A percentile compares a stretch with the other conserved stretches of the same genome.
Evolutionary conservation across 2,888 invertebrate genomes (phyloP).

Genomic region (Aphidius colemani): DNA sequence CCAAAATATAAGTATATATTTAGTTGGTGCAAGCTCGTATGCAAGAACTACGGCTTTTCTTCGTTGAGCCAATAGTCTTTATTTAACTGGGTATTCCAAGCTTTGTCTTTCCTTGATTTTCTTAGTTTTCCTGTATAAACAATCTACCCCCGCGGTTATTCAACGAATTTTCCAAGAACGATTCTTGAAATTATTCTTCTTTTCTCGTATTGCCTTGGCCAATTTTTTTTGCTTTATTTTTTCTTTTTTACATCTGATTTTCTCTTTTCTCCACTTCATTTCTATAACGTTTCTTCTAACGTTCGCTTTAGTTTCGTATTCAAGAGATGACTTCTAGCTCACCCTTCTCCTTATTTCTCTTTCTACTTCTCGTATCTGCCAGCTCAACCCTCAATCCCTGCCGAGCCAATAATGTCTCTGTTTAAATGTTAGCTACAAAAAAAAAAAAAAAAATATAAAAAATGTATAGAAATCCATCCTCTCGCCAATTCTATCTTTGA

Average conservation of each 20-base stretch:
- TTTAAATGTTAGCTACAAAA: conserved; percentile 25
- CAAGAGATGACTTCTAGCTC: conserved; percentile 20
- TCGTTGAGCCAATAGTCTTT: conserved; percentile 29
- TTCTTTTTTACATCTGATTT: conserved; percentile 4
- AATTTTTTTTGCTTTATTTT: conserved; percentile 10
- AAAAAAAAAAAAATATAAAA: not conserved
- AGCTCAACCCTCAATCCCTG: conserved; percentile 10
- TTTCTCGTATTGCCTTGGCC: conserved; percentile 4
- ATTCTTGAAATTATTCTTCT: conserved; percentile 26
- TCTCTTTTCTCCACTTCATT: conserved; percentile 10
- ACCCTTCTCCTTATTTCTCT: not conserved
- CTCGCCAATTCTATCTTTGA: conserved; percentile 11
- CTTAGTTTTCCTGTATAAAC: conserved; percentile 27
- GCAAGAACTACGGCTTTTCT: conserved; percentile 4
- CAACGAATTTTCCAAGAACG: conserved; percentile 20
- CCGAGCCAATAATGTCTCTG: conserved; percentile 32
- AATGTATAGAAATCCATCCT: conserved; percentile 9
- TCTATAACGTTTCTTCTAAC: conserved; percentile 24
- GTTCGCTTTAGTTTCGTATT: conserved; percentile 26
- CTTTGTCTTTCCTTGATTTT: conserved; percentile 28
- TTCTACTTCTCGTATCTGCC: not conserved
- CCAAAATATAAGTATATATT: conserved; percentile 2
- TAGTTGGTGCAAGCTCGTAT: not conserved
- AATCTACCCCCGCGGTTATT: conserved; percentile 24
- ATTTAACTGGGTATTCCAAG: conserved; percentile 24